Percentiles rank a stretch among this genome's conserved stretches.
Evolutionary conservation across 30 jellyfish, hydroid and myxozoan genomes (phyloP).

Genomic region (Hydractinia echinata): DNA sequence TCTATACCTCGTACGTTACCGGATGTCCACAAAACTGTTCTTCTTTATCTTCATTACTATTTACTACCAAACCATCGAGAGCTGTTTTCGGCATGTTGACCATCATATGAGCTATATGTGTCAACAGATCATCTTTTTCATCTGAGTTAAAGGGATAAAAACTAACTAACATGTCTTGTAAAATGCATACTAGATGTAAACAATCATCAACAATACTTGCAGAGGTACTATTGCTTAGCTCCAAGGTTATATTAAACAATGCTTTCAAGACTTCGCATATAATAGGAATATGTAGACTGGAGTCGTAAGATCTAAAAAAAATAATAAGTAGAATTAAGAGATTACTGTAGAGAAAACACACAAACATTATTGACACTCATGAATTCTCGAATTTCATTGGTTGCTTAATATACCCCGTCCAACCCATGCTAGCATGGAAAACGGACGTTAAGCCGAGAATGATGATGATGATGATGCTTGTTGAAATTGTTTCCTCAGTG

Average conservation of each 20-base stretch:
- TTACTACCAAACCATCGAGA: conserved; percentile 11
- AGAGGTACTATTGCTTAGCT: neutral
- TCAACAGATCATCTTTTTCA: conserved; percentile 27
- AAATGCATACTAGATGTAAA: conserved; percentile 11
- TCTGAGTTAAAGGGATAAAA: neutral
- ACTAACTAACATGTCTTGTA: conserved; percentile 21
- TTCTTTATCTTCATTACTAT: too few relatives aligned
- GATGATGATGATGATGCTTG: too few relatives aligned
- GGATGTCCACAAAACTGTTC: too few relatives aligned
- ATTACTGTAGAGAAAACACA: neutral
- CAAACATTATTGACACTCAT: neutral
- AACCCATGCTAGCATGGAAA: too few relatives aligned
- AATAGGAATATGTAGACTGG: conserved; percentile 1
- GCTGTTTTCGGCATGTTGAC: conserved; percentile 63
- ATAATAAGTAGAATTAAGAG: neutral
- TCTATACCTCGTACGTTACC: too few relatives aligned
- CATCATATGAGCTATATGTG: conserved; percentile 52
- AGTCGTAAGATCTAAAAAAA: neutral
- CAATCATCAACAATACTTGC: conserved; percentile 17
- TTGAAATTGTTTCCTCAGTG: too few relatives aligned
- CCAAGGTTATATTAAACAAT: conserved; percentile 57
- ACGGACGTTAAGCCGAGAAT: too few relatives aligned
- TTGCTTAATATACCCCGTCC: too few relatives aligned
- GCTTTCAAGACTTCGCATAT: conserved; percentile 57
- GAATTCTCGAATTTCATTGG: too few relatives aligned